Base-by-base conservation (phyloP, 2,888 invertebrate genomes). In the Pemphredon lugubris region DNA sequence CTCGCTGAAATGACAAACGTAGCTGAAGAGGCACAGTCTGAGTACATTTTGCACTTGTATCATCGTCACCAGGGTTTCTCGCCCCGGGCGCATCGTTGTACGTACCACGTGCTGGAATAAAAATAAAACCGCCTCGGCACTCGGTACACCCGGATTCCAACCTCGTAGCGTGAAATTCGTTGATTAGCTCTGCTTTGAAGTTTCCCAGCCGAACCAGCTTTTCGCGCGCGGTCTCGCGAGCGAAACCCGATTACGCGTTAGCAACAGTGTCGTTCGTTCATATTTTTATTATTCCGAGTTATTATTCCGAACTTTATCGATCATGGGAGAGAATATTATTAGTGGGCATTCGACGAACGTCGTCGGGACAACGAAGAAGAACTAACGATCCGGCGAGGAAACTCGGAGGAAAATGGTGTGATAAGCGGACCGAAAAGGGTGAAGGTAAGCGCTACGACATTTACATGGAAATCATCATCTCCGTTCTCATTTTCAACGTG, bases 101-200 rank as follows among this genome's bases (percentile, higher is more conserved):
- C n/a, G 40, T 13, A 48, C 48, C 70, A 51, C 44, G 59, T 66
- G 69, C 18, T 47, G 63, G 40, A 63, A 77, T 54, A 60, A 66
- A 77, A 73, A 66, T 57, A 66, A 73, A 73, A 14, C 64, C 6
- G 23, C 16, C 40, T 32, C 47, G 34, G 21, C 9, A n/a, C 13
- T 20, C 18, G 18, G 13, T 26, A 6, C 13, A 39, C 32, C 37
- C 16, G n/a, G 44, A 32, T 30, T 16, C n/a, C 44, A 30, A 26
- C 45, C 42, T 42, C 42, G 45, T 21, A 14, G 26, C 26, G 34
- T 34, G 37, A 13, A 45, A n/a, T 14, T 13, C 18, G 30, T 20
- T 37, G 39, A 54, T 32, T 23, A 6, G 16, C 14, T 26, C 16
- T 42, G 23, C 13, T n/a, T n/a, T 16, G n/a, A 40, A 40, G 14